phyloP scores from a whole-genome alignment of 2,113 vertebrate genomes.

The human region GRCh38 chr21:42407001-42407500 shows the following conservation, averaged over 20 bases:
- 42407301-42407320: accelerated
- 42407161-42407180: not conserved
- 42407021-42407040: not conserved
- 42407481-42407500: not conserved
- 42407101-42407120: accelerated
- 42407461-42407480: not conserved
- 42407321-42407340: not conserved
- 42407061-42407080: not conserved
- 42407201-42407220: not conserved
- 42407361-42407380: not conserved
- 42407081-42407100: accelerated
- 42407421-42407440: not conserved
- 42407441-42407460: not conserved
- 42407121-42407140: accelerated
- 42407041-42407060: too few relatives aligned
- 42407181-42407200: accelerated
- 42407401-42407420: not conserved
- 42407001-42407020: not conserved
- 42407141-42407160: not conserved
- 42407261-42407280: accelerated
- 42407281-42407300: too few relatives aligned
- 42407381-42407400: too few relatives aligned
- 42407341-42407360: accelerated
- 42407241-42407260: not conserved
- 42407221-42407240: not conserved